Evolutionary conservation across 2,113 vertebrate genomes (phyloP), one percentile per base, ranked within the genome.

Genomic region (Nerophis ophidion): DNA sequence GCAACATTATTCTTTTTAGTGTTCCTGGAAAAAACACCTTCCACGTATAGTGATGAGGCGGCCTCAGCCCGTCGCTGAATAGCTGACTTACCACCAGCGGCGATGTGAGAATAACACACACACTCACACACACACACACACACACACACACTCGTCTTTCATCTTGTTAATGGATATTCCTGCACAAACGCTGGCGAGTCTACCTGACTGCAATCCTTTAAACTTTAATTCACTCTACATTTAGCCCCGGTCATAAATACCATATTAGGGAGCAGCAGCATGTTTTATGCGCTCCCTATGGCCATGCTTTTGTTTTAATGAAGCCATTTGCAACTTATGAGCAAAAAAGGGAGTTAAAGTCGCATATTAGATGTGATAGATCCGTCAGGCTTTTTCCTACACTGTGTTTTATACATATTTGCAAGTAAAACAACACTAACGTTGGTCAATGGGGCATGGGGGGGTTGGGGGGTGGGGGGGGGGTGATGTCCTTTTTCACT

Each of bases 141-240:
- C 4, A 34, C 6, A 5, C 80, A 60, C 79, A 67, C 77, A 65
- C 68, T 74, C 83, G 81, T 83, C 92, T 93, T 95, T 92, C 93
- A 94, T 98, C 93, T 91, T 71, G 90, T 89, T 99, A 98, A 98
- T 98, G 95, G 94, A 94, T 90, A 85, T 89, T 88, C 90, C 90
- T 90, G 86, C 86, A 88, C 86, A 81, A 91, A 93, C 81, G 93
- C 90, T 90, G 90, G 88, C 83, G n/a, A 88, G 91, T 91, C 93
- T 97, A 98, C 96, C 96, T 99, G 96, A 92, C 90, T 93, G 82
- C 77, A 92, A 93, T 93, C 88, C 92, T 94, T 98, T 97, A 97
- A 97, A 96, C 91, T 98, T 97, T 96, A 96, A 98, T 97, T 97
- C 92, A 93, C 90, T 94, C 92, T 95, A 94, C 95, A 97, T 99